phyloP scores from a whole-genome alignment of 53 echinoderm and acorn worm species.

The Astropecten irregularis region DNA sequence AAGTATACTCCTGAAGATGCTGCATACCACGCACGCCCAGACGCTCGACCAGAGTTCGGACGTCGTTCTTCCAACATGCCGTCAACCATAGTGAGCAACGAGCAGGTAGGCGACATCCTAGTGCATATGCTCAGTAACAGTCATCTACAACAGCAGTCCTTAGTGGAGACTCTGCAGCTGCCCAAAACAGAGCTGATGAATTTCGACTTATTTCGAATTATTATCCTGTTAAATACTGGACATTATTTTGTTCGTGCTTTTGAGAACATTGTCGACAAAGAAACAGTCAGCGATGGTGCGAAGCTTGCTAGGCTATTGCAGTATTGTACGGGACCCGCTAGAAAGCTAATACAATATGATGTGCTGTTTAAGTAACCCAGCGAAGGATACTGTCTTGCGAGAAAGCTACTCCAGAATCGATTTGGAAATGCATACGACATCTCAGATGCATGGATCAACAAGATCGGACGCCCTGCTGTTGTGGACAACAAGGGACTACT shows the following conservation, averaged over 20 bases:
- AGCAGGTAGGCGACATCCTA: background rate
- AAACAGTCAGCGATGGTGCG: conserved; percentile 10
- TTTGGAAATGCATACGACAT: conserved; percentile 40
- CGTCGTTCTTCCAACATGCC: background rate
- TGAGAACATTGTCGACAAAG: conserved; percentile 29
- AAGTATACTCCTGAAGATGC: background rate
- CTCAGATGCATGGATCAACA: conserved; percentile 64
- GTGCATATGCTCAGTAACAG: conserved; percentile 20
- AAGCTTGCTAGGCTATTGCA: conserved; percentile 28
- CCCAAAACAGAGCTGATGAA: conserved; percentile 29
- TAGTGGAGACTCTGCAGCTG: conserved; percentile 29
- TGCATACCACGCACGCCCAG: background rate
- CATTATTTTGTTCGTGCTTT: conserved; percentile 39
- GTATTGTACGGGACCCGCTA: conserved; percentile 39
- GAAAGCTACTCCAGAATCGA: conserved; percentile 22
- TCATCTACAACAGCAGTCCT: conserved; percentile 31
- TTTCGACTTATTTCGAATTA: too few relatives aligned
- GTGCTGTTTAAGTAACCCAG: too few relatives aligned
- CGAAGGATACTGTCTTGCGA: conserved; percentile 27
- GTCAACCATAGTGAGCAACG: background rate
- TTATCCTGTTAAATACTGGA: too few relatives aligned
- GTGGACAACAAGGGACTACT: background rate
- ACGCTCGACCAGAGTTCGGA: background rate
- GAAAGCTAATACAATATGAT: conserved; percentile 27
- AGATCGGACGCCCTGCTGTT: conserved; percentile 37